A percentile compares a stretch with the other conserved stretches of the same genome.
These are phyloP conservation scores for Ophion ellenae DNA, from an alignment of 2,888 invertebrate genomes.

Conservation along the genomic window DNA sequence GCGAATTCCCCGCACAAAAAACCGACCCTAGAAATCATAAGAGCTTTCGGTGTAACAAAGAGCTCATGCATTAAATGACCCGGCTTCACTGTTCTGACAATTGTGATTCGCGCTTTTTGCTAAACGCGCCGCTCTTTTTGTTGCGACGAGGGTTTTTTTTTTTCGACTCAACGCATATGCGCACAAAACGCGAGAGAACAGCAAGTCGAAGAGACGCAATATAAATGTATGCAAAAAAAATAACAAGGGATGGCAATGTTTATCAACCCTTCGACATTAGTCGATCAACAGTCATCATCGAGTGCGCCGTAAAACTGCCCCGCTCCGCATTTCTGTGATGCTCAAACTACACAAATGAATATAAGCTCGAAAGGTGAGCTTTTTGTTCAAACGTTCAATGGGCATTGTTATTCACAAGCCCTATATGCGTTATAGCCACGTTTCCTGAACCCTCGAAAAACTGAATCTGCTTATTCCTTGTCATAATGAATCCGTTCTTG, in stretches of 20 bases:
- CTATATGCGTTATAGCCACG: background rate
- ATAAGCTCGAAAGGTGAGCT: background rate
- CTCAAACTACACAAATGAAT: background rate
- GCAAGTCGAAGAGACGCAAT: background rate
- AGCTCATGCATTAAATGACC: slow-evolving; percentile 7
- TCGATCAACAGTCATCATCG: no score
- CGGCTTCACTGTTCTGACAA: background rate
- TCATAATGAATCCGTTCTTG: slow-evolving; percentile 8
- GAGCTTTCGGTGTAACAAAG: background rate
- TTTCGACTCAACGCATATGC: background rate
- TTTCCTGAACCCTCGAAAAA: background rate
- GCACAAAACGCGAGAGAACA: background rate
- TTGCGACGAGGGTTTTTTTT: background rate
- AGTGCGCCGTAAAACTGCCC: no score
- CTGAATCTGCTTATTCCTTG: background rate
- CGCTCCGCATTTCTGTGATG: background rate
- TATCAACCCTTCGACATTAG: background rate
- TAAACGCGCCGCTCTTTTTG: background rate
- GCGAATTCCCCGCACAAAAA: slow-evolving; percentile 6
- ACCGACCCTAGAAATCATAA: slow-evolving; percentile 19
- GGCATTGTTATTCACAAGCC: background rate
- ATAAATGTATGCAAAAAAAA: background rate
- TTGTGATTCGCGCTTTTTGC: background rate
- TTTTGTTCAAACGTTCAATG: background rate
- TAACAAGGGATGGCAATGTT: background rate